A percentile compares a stretch with the other conserved stretches of the same genome.
Evolutionary conservation across 2,113 vertebrate species (phyloP).

Genomic region (Pelecanus crispus): DNA sequence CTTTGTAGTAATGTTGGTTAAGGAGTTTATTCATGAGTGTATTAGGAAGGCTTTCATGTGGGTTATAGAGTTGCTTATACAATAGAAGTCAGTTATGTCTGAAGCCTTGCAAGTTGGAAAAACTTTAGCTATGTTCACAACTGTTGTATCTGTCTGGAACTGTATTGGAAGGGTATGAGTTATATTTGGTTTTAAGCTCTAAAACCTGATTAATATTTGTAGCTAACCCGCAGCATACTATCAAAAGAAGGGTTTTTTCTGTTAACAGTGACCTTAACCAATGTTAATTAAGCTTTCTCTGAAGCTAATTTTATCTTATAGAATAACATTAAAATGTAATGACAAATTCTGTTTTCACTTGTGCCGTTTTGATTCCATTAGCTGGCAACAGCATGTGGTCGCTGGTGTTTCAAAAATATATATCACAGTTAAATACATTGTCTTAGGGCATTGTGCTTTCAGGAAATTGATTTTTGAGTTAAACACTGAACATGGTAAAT

Average conservation of each 20-base stretch:
- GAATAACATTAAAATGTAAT: not conserved
- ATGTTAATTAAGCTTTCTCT: not conserved
- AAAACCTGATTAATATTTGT: not conserved
- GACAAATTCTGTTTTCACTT: not conserved
- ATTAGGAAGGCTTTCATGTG: not conserved
- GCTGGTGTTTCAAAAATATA: not conserved
- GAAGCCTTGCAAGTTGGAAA: not conserved
- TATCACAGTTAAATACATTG: not conserved
- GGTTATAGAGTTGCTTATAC: not conserved
- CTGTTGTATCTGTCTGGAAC: not conserved
- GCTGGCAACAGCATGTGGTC: not conserved
- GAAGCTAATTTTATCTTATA: not conserved
- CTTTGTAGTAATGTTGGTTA: not conserved
- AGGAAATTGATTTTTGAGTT: constrained; percentile 47
- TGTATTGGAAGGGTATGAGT: not conserved
- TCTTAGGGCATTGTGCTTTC: not conserved
- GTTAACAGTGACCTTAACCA: not conserved
- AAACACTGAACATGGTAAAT: not conserved
- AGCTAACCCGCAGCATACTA: not conserved
- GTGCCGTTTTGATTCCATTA: not conserved
- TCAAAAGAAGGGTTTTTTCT: not conserved
- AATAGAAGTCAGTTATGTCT: not conserved
- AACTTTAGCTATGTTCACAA: not conserved
- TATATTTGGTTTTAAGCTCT: not conserved
- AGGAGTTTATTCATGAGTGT: not conserved